Percentiles rank a stretch among this genome's conserved stretches.
Conservation (phyloP, 2,797 vertebrate species). For the Malacoctenus gilli region DNA sequence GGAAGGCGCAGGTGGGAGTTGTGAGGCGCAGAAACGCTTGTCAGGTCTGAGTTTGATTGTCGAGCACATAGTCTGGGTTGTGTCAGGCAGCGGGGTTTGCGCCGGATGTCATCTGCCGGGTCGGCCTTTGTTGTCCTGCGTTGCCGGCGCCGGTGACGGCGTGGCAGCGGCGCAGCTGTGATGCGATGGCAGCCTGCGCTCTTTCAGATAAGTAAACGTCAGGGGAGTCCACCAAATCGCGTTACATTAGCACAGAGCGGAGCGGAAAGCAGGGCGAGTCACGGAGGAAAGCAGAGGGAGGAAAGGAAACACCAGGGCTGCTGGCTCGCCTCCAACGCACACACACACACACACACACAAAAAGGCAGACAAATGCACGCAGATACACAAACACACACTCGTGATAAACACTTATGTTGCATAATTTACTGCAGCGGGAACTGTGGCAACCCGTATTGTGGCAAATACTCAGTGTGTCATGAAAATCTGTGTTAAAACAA, state of each 20-base stretch:
- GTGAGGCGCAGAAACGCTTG: too few relatives aligned
- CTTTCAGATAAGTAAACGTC: constrained; percentile 58
- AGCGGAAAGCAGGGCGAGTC: constrained; percentile 7
- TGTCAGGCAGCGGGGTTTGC: too few relatives aligned
- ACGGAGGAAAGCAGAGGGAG: constrained; percentile 18
- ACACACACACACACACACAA: too few relatives aligned
- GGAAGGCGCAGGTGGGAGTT: too few relatives aligned
- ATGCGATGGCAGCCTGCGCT: constrained; percentile 35
- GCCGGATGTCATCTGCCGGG: constrained; percentile 1
- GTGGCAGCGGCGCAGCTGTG: constrained; percentile 14
- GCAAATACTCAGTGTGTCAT: constrained; percentile 3
- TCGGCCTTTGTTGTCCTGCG: constrained; percentile 14
- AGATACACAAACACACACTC: too few relatives aligned
- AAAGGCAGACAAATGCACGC: too few relatives aligned
- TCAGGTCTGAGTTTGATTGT: too few relatives aligned
- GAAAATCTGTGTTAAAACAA: background rate
- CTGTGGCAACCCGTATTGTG: background rate
- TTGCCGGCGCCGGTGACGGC: constrained; percentile 13
- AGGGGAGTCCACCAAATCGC: constrained; percentile 48
- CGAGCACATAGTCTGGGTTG: too few relatives aligned
- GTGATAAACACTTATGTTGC: background rate
- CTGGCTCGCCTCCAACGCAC: constrained; percentile 7
- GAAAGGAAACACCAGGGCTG: constrained; percentile 9
- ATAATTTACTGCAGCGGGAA: constrained; percentile 1
- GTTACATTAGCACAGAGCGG: constrained; percentile 34